Base-by-base conservation (phyloP, 2,797 vertebrate species). In the Eospalax fontanierii region DNA sequence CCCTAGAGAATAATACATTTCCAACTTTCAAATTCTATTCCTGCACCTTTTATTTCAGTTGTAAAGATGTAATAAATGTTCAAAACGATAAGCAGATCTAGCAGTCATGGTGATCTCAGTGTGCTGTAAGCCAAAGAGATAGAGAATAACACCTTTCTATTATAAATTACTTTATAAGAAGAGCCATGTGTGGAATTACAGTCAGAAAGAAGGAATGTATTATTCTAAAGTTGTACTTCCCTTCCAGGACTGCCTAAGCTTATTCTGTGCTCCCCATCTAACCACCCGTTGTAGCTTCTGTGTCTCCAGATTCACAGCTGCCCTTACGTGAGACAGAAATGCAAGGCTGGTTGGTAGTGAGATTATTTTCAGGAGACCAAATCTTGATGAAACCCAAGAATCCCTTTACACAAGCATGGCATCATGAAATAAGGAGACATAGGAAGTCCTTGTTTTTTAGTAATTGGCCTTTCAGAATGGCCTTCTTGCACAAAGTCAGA, bases 21-120 rank as follows among this genome's bases (percentile, higher is more conserved):
- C 16, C 28, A 66, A 14, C 74, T 89, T 81, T 84, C 82, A 11
- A 96, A 68, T 19, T 87, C 61, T 93, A 68, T 94, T 96, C 40
- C 57, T 65, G 6, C 80, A 30, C 68, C 81, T 63, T 71, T 86
- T 87, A 9, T 54, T 96, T 94, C 24, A 88, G 50, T 46, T 88
- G 54, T 88, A 96, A 95, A 96, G 46, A 3, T 24, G 66, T 76
- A n/a, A 88, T 90, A 35, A 84, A 2, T 38, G 4, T 63, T 90
- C 75, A 88, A 82, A 63, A 87, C 79, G 74, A 87, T 90, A 66
- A 87, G 79, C 7, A 92, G 7, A 43, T 93, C 59, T 84, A 79
- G 21, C 40, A 83, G 0, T 71, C 57, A 80, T n/a, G 79, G 61
- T 38, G 57, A 5, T 66, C 91, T 90, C 11, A 63, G 21, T 19